Evolutionary conservation across 2,888 invertebrate genomes (phyloP), one percentile per base, ranked within the genome.

Genomic region (Archips xylosteana): DNA sequence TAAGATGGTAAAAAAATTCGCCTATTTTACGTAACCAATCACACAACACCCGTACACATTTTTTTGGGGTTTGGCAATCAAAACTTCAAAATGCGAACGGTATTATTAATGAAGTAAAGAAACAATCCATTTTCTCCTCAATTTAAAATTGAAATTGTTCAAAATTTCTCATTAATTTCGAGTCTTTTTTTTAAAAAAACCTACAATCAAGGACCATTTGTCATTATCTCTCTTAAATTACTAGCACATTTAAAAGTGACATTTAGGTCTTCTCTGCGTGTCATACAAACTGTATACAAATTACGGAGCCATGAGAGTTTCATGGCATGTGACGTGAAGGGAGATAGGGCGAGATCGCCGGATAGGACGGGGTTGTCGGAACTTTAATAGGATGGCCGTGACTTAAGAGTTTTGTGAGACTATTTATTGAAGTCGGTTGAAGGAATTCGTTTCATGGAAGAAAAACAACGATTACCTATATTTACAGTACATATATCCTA

Each of bases 341-440:
- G 70, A 78, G 79, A 80, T 78, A 80, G 77, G 77, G 65, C 51
- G 76, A 78, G 79, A 78, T 78, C 76, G 76, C 23, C 64, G 75
- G 79, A 78, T 78, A 78, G 78, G 78, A 72, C 57, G 66, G 67
- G 64, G 59, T 49, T 32, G 36, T 42, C 63, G 67, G 45, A 67
- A 67, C 66, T 66, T 66, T 70, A 34, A 60, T 39, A 51, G 59
- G 63, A 68, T 73, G 64, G 42, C 63, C 32, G 69, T 45, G 15
- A 34, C 3, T 57, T 63, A 5, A 23, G 51, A 36, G 5, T 34
- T 65, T 10, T 9, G 23, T 36, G 67, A 36, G 12, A 54, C 45
- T 45, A 32, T 3, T 51, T 51, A 8, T 51, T 51, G 15, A 10
- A 45, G 8, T 39, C n/a, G 32, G 15, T 57, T 23, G 57, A 5